Evolutionary conservation across 2,888 invertebrate genomes (phyloP), one percentile per base, ranked within the genome.

Genomic region (Chydorus sphaericus): DNA sequence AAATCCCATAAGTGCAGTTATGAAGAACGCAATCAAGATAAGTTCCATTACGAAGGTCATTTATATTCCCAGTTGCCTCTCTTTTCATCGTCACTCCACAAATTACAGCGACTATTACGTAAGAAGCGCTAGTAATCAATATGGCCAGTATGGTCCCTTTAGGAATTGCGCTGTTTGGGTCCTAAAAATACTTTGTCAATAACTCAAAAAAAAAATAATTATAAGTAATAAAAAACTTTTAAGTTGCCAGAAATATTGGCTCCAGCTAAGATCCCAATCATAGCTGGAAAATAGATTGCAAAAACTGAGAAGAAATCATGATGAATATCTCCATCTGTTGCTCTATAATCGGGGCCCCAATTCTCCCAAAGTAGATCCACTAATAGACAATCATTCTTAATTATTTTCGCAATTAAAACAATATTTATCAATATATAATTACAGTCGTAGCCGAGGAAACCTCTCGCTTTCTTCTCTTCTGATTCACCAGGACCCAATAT

Each of bases 201-300:
- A 16, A 3, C 8, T 26, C 37, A 14, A 2, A 11, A 3, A 1
- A 2, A 26, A 37, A 23, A 11, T 23, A 23, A 4, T 29, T 23
- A 44, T 26, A 14, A 28, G 3, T 28, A 4, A 33, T n/a, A 18
- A 53, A 63, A 64, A 70, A 91, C 93, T 78, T 87, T 88, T 57
- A 97, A 77, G 74, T 97, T 96, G 8, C 96, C 97, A 23, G 93
- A 94, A 62, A 98, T 96, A 68, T 98, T 98, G 31, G 97, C 97
- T 7, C 94, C 94, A 20, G 94, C 94, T 66, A 94, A 75, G 67
- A 94, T 94, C 18, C 97, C 98, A 36, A 74, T 31, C 4, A 94
- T 96, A 0, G 97, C 96, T 6, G 97, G 97, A 70, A 98, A 98
- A 75, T 94, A 98, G 63, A 98, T 89, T 4, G 94, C 82, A 71